Conservation (phyloP, 2,888 invertebrate species). For the Meliscaeva auricollis region DNA sequence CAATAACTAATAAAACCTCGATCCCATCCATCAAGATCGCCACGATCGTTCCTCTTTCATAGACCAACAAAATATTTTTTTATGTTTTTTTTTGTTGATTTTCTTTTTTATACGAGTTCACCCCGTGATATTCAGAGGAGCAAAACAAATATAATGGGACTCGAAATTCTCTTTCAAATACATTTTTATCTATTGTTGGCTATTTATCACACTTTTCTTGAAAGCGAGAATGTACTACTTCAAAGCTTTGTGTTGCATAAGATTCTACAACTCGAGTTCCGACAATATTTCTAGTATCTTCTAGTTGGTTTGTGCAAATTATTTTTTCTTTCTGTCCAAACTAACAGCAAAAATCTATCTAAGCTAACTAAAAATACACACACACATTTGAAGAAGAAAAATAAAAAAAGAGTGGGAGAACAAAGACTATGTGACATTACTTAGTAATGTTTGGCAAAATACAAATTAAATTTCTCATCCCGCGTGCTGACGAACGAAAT, state of each 20-base stretch:
- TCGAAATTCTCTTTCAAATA: background rate
- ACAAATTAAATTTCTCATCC: slow-evolving; percentile 9
- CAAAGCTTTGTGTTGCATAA: slow-evolving; percentile 14
- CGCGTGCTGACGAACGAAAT: no score
- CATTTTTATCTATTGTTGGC: slow-evolving; percentile 19
- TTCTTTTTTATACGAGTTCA: background rate
- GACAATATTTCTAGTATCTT: slow-evolving; percentile 57
- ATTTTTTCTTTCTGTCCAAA: slow-evolving; percentile 6
- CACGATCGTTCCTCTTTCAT: slow-evolving; percentile 20
- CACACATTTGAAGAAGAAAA: background rate
- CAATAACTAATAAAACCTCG: background rate
- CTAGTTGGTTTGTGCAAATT: slow-evolving; percentile 33
- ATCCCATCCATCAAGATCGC: slow-evolving; percentile 17
- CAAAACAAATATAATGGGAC: no score
- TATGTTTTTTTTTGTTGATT: background rate
- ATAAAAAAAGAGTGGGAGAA: background rate
- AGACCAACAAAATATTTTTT: background rate
- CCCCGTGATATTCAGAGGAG: background rate
- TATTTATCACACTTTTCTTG: slow-evolving; percentile 46
- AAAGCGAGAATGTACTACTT: background rate
- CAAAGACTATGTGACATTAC: background rate
- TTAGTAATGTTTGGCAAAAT: slow-evolving; percentile 7
- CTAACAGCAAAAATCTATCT: background rate
- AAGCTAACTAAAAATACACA: background rate
- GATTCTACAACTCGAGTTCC: background rate